Evolutionary conservation across 2,797 vertebrate genomes (phyloP).

Genomic region (Lates japonicus): DNA sequence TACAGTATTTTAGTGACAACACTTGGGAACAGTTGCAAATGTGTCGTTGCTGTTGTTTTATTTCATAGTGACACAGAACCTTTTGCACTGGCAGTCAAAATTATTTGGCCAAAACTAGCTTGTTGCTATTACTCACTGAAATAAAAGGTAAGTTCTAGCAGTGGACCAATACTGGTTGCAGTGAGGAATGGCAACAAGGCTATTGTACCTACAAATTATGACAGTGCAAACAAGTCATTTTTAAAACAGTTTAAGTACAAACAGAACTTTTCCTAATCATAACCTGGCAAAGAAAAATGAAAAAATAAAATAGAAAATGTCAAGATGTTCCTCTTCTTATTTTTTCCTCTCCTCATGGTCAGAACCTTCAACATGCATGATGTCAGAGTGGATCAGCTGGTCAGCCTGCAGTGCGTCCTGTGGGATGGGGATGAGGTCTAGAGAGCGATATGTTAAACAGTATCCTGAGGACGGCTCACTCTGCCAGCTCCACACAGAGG

Average conservation of each 20-base stretch:
- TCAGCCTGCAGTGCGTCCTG: slow-evolving; percentile 95
- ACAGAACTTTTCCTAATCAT: neutral
- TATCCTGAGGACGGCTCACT: slow-evolving; percentile 96
- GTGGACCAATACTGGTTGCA: neutral
- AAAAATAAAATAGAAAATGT: neutral
- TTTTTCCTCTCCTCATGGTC: slow-evolving; percentile 15
- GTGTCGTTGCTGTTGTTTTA: neutral
- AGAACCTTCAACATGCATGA: slow-evolving; percentile 95
- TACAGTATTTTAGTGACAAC: no score
- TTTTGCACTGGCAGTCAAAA: neutral
- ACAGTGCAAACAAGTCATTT: neutral
- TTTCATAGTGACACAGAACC: neutral
- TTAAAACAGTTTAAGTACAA: neutral
- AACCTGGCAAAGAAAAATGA: neutral
- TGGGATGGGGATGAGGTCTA: slow-evolving; percentile 93
- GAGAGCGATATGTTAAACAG: slow-evolving; percentile 96
- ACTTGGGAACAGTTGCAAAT: no score
- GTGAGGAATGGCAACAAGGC: slow-evolving; percentile 4
- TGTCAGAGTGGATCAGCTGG: slow-evolving; percentile 99
- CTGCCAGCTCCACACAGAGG: slow-evolving; percentile 94
- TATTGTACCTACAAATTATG: slow-evolving; percentile 16
- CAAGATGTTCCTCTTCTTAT: neutral
- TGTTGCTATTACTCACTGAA: slow-evolving; percentile 3
- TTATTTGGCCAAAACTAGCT: neutral
- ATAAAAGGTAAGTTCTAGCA: slow-evolving; percentile 21